phyloP scores from a whole-genome alignment of 1,140 invertebrate genomes.

The Physella acuta region DNA sequence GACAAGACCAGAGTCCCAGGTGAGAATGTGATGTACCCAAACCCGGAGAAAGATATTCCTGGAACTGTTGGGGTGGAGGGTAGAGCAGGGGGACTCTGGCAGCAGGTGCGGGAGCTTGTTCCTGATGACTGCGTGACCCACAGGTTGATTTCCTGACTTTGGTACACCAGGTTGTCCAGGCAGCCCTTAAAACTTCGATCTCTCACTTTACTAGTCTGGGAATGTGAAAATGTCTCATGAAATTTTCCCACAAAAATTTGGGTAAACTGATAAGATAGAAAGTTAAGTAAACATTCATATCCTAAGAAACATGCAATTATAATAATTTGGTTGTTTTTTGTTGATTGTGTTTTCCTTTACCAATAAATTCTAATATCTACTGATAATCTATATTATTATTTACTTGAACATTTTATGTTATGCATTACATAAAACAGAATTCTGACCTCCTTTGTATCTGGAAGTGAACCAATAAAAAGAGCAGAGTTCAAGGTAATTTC shows the following conservation, averaged over 20 bases:
- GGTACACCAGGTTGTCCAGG: constrained; percentile 4
- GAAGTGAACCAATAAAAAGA: constrained; percentile 13
- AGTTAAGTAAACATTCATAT: too few relatives aligned
- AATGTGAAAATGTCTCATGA: too few relatives aligned
- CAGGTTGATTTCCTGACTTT: constrained; percentile 9
- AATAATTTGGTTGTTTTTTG: too few relatives aligned
- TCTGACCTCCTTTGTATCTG: constrained; percentile 4
- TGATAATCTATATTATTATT: too few relatives aligned
- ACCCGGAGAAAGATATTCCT: constrained; percentile 18
- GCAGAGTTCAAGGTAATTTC: constrained; percentile 1
- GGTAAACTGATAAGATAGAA: too few relatives aligned
- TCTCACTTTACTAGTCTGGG: constrained; percentile 15
- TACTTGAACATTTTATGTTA: too few relatives aligned
- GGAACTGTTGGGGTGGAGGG: not conserved
- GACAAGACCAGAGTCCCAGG: not conserved
- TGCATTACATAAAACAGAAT: too few relatives aligned
- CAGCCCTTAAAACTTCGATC: constrained; percentile 11
- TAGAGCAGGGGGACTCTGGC: not conserved
- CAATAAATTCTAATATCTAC: too few relatives aligned
- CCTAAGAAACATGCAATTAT: too few relatives aligned
- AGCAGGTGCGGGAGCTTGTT: not conserved
- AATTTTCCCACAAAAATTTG: too few relatives aligned
- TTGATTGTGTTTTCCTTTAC: too few relatives aligned
- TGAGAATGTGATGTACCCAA: constrained; percentile 4
- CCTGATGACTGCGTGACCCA: not conserved